phyloP scores from a whole-genome alignment of 2,113 vertebrate genomes.

The Rhea pennata region DNA sequence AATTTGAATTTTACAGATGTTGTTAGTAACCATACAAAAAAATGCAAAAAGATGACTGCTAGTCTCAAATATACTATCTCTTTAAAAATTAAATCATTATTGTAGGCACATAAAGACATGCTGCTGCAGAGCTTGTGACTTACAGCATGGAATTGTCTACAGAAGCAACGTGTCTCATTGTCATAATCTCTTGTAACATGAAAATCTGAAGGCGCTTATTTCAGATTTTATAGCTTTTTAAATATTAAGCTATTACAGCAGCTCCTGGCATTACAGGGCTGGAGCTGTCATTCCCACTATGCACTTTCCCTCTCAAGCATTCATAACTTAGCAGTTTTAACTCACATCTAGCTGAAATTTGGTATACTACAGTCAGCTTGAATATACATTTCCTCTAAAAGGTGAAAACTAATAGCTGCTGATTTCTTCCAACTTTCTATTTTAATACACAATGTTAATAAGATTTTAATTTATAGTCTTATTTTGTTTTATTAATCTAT shows the following conservation, averaged over 20 bases:
- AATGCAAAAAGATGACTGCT: not conserved
- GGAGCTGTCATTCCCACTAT: not conserved
- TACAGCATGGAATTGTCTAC: not conserved
- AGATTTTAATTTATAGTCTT: not conserved
- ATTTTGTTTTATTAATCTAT: not conserved
- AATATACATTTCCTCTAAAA: not conserved
- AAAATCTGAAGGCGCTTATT: slow-evolving; percentile 25
- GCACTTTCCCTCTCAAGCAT: not conserved
- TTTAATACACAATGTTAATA: not conserved
- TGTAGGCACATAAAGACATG: not conserved
- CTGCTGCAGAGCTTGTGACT: not conserved
- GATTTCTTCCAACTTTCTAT: not conserved
- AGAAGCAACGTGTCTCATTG: not conserved
- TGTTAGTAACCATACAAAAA: not conserved
- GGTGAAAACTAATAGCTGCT: not conserved
- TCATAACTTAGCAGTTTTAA: not conserved
- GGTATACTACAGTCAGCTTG: not conserved
- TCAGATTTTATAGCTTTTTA: slow-evolving; percentile 35
- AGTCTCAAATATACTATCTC: not conserved
- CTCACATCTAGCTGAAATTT: slow-evolving; percentile 9
- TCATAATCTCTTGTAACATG: not conserved
- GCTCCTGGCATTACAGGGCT: not conserved
- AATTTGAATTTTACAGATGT: not conserved
- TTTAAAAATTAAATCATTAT: not conserved
- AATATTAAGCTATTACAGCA: slow-evolving; percentile 40